These are phyloP conservation scores for Lacerta bilineata DNA, from an alignment of 2,797 vertebrate species.

Conservation along the genomic window DNA sequence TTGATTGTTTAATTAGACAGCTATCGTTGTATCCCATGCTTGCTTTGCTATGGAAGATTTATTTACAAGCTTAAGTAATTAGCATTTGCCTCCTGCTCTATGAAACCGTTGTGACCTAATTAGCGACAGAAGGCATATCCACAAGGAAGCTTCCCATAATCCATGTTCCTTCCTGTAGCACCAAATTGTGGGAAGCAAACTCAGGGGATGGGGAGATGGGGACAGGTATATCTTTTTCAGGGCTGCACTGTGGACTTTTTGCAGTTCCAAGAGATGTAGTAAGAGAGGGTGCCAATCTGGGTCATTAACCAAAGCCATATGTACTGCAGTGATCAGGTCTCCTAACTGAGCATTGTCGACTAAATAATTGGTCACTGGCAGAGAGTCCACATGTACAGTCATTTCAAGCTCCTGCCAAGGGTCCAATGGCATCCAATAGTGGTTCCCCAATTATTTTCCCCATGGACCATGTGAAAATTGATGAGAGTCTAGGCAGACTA, in stretches of 20 bases:
- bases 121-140: not conserved
- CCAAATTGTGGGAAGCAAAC: not conserved
- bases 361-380: not conserved
- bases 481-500: too few species aligned
- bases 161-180: not conserved
- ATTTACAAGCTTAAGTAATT: slow-evolving; percentile 12
- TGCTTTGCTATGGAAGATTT: not conserved
- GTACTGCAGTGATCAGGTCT: not conserved
- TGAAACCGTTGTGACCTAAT: not conserved
- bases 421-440: too few species aligned
- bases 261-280: not conserved
- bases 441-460: too few species aligned
- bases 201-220: too few species aligned
- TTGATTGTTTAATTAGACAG: not conserved
- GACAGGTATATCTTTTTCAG: not conserved
- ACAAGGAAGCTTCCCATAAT: not conserved
- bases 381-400: not conserved
- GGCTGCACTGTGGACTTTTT: not conserved
- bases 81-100: slow-evolving; percentile 12
- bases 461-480: too few species aligned
- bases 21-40: not conserved
- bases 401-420: not conserved
- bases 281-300: too few species aligned
- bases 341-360: not conserved
- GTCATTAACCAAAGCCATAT: not conserved